Percentiles rank a stretch among this genome's conserved stretches.
Conservation (phyloP, 2,888 invertebrate species). For the Anorthoa munda region DNA sequence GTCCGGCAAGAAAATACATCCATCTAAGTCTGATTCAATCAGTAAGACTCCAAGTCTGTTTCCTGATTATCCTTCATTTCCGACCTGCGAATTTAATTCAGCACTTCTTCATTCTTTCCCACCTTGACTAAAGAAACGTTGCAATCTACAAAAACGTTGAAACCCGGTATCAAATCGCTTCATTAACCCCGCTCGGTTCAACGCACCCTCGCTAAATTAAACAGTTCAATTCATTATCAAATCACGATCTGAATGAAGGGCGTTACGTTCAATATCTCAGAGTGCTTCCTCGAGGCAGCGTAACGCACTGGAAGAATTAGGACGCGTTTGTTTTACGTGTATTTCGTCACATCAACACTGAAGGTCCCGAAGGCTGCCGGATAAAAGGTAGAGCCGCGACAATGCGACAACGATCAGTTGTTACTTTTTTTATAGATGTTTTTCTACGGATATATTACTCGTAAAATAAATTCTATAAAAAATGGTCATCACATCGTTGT, state of each 20-base stretch:
- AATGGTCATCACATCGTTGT: too few species aligned
- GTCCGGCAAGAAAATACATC: neutral
- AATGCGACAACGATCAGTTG: too few species aligned
- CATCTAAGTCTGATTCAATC: neutral
- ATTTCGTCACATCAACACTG: neutral
- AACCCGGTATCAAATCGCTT: conserved; percentile 14
- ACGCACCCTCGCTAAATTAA: conserved; percentile 36
- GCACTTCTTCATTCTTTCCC: neutral
- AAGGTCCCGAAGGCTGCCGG: too few species aligned
- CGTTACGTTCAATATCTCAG: conserved; percentile 40
- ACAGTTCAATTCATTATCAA: conserved; percentile 50
- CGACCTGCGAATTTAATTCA: neutral
- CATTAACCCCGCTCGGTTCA: conserved; percentile 46
- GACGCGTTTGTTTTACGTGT: conserved; percentile 7
- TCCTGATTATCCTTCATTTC: neutral
- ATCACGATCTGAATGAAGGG: conserved; percentile 45
- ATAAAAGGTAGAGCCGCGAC: too few species aligned
- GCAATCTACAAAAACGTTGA: conserved; percentile 5
- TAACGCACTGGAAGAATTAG: conserved; percentile 52
- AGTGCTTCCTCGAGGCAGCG: conserved; percentile 35
- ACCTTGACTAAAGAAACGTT: neutral
- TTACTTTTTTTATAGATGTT: too few species aligned
- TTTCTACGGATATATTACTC: too few species aligned
- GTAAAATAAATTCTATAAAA: too few species aligned
- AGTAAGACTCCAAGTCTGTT: neutral